Conservation (phyloP, 2,888 invertebrate genomes). For the Aporophyla nigra region DNA sequence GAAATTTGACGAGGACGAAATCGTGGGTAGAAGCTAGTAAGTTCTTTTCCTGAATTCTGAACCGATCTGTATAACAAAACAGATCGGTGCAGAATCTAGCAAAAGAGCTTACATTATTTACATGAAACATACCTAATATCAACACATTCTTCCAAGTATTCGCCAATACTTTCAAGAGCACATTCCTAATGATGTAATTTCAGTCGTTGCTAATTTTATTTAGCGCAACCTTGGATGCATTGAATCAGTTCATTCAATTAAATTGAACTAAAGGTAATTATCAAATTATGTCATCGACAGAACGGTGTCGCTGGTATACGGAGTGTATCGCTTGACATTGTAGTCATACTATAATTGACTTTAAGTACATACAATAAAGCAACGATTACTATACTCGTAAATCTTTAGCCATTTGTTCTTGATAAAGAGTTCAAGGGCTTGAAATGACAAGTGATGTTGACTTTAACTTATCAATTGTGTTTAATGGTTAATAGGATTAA, state of each 20-base stretch:
- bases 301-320: neutral
- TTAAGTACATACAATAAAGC: neutral
- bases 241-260: slow-evolving; percentile 60
- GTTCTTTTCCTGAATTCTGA: no score
- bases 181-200: slow-evolving; percentile 41
- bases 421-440: slow-evolving; percentile 34
- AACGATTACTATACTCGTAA: neutral
- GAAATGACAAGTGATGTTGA: neutral
- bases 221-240: slow-evolving; percentile 59
- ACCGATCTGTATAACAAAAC: no score
- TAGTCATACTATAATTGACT: slow-evolving; percentile 13
- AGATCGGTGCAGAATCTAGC: neutral
- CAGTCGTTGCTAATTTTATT: slow-evolving; percentile 47
- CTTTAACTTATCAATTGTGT: neutral
- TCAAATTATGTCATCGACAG: slow-evolving; percentile 56
- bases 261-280: slow-evolving; percentile 44
- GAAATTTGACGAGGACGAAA: no score
- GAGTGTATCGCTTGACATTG: slow-evolving; percentile 16
- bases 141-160: slow-evolving; percentile 31
- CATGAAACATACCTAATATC: neutral
- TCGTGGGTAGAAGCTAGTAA: no score
- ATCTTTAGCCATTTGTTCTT: slow-evolving; percentile 14
- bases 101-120: neutral
- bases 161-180: slow-evolving; percentile 3
- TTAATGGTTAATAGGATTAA: neutral